A percentile compares a stretch with the other conserved stretches of the same genome.
These are phyloP conservation scores for Chelmon rostratus DNA, from an alignment of 2,797 vertebrate genomes.

Conservation along the genomic window DNA sequence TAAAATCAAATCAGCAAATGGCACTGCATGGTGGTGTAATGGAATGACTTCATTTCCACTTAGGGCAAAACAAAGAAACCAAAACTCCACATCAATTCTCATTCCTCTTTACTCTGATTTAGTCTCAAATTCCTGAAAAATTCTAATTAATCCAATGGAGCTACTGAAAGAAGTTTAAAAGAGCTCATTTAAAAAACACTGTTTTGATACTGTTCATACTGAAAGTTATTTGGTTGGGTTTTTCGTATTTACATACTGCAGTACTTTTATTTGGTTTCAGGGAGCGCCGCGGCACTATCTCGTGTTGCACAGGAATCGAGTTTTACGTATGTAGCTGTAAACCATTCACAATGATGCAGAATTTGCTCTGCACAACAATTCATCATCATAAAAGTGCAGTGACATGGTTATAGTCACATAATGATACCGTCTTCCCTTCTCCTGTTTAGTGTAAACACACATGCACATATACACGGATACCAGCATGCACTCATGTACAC, in stretches of 20 bases:
- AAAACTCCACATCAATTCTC: conserved; percentile 42
- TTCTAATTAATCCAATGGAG: conserved; percentile 56
- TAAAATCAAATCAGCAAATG: conserved; percentile 67
- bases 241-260: conserved; percentile 27
- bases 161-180: conserved; percentile 26
- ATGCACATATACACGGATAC: neutral
- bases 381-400: conserved; percentile 41
- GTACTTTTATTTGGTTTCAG: conserved; percentile 14
- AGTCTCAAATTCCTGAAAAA: conserved; percentile 40
- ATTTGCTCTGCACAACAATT: conserved; percentile 30
- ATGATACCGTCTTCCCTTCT: conserved; percentile 15
- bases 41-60: conserved; percentile 63
- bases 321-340: neutral
- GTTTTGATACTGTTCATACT: conserved; percentile 23
- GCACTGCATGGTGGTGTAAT: conserved; percentile 30
- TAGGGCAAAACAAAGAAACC: conserved; percentile 56
- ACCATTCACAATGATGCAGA: conserved; percentile 23
- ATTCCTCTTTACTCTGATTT: conserved; percentile 52
- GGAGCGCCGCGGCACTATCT: neutral
- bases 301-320: neutral
- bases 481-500: neutral
- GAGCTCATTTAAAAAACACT: conserved; percentile 16
- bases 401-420: conserved; percentile 25
- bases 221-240: conserved; percentile 4
- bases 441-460: conserved; percentile 1